Conservation (phyloP, 2,797 vertebrate genomes). For the Tarsius wallacei region DNA sequence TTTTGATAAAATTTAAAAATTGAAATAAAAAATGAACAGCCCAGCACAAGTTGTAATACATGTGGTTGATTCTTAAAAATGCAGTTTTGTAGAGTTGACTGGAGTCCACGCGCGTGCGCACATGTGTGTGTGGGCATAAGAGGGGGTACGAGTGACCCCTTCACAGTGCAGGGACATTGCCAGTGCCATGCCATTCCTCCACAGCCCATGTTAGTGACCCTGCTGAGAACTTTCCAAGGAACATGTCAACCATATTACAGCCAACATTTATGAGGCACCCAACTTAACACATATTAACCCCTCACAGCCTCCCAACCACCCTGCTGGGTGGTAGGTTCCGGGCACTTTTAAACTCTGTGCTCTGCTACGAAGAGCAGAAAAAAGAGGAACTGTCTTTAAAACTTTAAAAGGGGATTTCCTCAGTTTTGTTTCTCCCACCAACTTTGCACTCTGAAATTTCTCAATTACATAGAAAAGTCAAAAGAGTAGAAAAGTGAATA, state of each 20-base stretch:
- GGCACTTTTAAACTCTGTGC: background rate
- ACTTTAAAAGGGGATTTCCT: background rate
- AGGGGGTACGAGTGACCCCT: background rate
- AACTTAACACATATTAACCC: rapidly evolving
- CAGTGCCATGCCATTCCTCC: background rate
- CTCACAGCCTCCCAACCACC: background rate
- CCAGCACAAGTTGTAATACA: slow-evolving; percentile 41
- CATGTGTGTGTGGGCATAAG: background rate
- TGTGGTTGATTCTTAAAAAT: slow-evolving; percentile 37
- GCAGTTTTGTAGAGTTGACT: background rate
- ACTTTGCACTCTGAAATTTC: background rate
- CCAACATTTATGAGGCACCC: rapidly evolving
- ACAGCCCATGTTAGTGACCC: rapidly evolving
- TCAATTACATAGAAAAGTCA: background rate
- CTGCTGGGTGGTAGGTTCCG: rapidly evolving
- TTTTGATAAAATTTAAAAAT: slow-evolving; percentile 69
- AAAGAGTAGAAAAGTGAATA: background rate
- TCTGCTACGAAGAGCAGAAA: background rate
- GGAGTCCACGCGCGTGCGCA: background rate
- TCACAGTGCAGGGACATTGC: background rate
- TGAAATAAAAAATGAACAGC: slow-evolving; percentile 76
- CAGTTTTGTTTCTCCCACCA: background rate
- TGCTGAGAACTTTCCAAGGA: background rate
- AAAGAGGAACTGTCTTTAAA: background rate
- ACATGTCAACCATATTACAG: rapidly evolving